phyloP scores from a whole-genome alignment of 2,113 vertebrate genomes.

The Bombycilla garrulus region DNA sequence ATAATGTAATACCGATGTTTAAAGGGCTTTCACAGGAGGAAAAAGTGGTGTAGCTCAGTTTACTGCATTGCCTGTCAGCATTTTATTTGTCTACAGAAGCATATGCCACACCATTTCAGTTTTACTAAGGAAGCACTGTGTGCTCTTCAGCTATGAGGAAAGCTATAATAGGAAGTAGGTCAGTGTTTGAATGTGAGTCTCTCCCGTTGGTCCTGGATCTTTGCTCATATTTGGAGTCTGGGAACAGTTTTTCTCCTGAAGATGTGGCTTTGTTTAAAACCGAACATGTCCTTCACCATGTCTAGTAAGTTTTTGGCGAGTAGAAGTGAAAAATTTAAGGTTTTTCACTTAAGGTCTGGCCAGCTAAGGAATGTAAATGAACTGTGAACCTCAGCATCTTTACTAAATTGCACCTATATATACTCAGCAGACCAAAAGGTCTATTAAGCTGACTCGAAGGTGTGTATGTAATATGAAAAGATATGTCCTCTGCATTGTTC shows the following conservation, averaged over 20 bases:
- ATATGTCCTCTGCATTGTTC: background rate
- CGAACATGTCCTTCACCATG: background rate
- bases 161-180: conserved; percentile 59
- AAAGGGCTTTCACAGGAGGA: conserved; percentile 31
- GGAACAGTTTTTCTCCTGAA: background rate
- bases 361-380: background rate
- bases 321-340: background rate
- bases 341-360: background rate
- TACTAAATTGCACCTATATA: background rate
- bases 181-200: conserved; percentile 20
- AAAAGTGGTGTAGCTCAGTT: conserved; percentile 12
- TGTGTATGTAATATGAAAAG: background rate
- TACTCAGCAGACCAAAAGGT: background rate
- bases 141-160: conserved; percentile 17
- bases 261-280: conserved; percentile 1
- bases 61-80: conserved; percentile 35
- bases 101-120: conserved; percentile 46
- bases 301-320: background rate
- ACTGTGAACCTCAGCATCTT: background rate
- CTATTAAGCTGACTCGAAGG: background rate
- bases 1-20: conserved; percentile 14
- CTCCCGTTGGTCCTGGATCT: conserved; percentile 7
- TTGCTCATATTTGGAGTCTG: background rate
- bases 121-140: background rate
- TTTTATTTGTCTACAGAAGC: conserved; percentile 43